Evolutionary conservation across 2,113 vertebrate genomes (phyloP).

Genomic region (Galemys pyrenaicus): DNA sequence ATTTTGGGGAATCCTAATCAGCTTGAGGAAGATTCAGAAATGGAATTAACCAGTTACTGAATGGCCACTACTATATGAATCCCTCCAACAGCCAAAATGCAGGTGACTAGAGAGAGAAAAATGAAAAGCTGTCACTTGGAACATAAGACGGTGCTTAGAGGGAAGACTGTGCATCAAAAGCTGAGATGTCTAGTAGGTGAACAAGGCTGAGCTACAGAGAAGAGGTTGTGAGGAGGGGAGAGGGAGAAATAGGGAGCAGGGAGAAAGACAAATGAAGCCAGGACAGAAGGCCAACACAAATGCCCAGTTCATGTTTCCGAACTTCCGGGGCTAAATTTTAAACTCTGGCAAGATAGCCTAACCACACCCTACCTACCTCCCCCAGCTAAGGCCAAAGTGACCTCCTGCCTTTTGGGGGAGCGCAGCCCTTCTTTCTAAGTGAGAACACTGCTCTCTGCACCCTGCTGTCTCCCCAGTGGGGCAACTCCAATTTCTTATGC

Average conservation of each 20-base stretch:
- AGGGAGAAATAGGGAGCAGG: fast-evolving
- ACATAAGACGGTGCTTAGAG: background rate
- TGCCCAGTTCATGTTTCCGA: background rate
- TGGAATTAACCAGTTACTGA: background rate
- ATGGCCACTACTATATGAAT: fast-evolving
- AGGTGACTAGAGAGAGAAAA: background rate
- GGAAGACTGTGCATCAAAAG: background rate
- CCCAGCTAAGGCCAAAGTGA: background rate
- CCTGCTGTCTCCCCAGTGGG: fast-evolving
- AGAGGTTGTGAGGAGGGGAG: too few relatives aligned
- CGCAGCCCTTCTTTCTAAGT: background rate
- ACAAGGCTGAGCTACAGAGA: background rate
- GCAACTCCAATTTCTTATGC: fast-evolving
- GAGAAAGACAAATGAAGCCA: fast-evolving
- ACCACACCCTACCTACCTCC: background rate
- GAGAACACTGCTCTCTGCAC: background rate
- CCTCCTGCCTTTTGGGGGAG: background rate
- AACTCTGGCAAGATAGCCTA: background rate
- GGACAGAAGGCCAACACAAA: background rate
- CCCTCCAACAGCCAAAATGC: background rate
- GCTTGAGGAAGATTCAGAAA: background rate
- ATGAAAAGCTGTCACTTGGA: background rate
- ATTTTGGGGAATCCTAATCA: too few relatives aligned
- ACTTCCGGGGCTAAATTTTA: background rate
- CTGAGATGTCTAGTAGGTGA: background rate